Conservation (phyloP, 2,113 vertebrate species). For the Oenanthe oenanthe region DNA sequence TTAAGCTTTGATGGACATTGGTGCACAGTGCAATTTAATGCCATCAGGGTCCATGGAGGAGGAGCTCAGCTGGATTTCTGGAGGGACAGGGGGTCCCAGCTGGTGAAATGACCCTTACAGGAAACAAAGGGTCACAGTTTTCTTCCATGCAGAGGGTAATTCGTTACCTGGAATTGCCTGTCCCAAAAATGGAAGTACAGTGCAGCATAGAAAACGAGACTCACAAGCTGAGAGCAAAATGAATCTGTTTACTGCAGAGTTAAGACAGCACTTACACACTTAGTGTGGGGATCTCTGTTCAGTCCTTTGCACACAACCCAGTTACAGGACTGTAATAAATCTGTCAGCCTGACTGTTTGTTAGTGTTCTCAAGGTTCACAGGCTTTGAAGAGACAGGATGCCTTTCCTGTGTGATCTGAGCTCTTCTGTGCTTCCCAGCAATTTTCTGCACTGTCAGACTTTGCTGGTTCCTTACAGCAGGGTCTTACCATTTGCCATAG, state of each 20-base stretch:
- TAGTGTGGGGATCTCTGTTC: background rate
- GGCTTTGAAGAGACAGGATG: background rate
- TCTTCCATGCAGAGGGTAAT: background rate
- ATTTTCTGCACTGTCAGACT: background rate
- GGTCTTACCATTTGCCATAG: background rate
- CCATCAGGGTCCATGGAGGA: too few relatives aligned
- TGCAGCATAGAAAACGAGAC: background rate
- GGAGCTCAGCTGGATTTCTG: background rate
- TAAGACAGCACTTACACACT: background rate
- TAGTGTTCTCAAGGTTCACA: background rate
- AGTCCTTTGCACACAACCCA: fast-evolving
- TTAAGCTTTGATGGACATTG: background rate
- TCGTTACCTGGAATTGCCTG: background rate
- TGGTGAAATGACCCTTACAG: background rate
- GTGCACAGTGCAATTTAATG: background rate
- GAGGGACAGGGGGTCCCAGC: background rate
- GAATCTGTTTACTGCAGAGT: background rate
- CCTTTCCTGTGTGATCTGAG: background rate
- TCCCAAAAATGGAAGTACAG: background rate
- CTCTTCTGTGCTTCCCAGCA: background rate
- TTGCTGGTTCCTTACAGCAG: background rate
- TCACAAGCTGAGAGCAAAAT: background rate
- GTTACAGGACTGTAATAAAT: background rate
- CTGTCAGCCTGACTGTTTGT: background rate
- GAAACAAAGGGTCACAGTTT: background rate